Conservation (phyloP, 2,113 vertebrate species). For the Oenanthe oenanthe region DNA sequence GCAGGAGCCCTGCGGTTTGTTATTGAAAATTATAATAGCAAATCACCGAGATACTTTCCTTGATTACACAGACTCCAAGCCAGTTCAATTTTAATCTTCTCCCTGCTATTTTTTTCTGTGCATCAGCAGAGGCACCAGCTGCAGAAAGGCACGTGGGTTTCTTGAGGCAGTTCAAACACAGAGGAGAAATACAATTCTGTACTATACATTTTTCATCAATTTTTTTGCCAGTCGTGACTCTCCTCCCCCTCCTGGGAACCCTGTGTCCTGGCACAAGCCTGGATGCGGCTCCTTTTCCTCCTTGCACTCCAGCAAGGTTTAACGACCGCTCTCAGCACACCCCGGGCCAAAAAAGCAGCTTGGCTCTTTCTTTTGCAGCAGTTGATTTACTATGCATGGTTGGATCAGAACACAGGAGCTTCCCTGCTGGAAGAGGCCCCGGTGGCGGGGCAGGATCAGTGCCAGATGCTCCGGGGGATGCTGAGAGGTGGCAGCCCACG, state of each 20-base stretch:
- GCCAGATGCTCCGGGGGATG: neutral
- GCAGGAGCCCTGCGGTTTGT: slow-evolving; percentile 73
- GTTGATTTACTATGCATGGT: slow-evolving; percentile 33
- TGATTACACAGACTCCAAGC: slow-evolving; percentile 75
- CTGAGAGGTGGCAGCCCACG: neutral
- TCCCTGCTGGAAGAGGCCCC: slow-evolving; percentile 17
- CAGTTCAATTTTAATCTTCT: slow-evolving; percentile 50
- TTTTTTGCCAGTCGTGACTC: neutral
- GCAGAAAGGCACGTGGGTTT: slow-evolving; percentile 31
- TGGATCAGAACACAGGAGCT: slow-evolving; percentile 19
- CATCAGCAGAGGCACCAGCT: slow-evolving; percentile 75
- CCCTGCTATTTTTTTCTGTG: slow-evolving; percentile 10
- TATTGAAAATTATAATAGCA: slow-evolving; percentile 77
- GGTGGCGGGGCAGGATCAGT: neutral
- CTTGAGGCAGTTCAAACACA: slow-evolving; percentile 35
- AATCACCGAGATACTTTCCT: slow-evolving; percentile 75
- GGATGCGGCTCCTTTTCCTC: neutral
- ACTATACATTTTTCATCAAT: slow-evolving; percentile 1
- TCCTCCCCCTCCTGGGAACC: neutral
- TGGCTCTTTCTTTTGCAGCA: slow-evolving; percentile 30
- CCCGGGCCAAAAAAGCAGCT: slow-evolving; percentile 45
- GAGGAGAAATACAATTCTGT: slow-evolving; percentile 29
- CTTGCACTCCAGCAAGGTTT: neutral
- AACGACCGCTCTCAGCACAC: neutral
- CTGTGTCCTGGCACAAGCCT: neutral